These are phyloP conservation scores for Kuschelorhynchus macadamiae DNA, from an alignment of 2,888 invertebrate genomes.

Conservation along the genomic window DNA sequence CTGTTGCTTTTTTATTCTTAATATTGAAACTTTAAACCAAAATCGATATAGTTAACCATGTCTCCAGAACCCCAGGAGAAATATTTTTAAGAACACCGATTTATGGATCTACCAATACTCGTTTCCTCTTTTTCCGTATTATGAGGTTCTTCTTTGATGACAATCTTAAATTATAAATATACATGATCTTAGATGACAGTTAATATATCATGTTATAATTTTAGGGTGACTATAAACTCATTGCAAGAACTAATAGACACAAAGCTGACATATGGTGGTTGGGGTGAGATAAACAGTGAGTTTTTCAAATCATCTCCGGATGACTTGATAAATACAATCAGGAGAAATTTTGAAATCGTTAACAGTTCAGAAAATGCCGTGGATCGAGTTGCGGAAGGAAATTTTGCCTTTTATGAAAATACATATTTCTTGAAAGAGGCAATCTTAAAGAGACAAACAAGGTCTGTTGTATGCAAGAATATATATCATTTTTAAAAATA, in stretches of 20 bases:
- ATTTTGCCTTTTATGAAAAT: constrained; percentile 87
- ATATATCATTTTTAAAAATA: no score
- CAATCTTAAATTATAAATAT: no score
- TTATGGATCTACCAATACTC: no score
- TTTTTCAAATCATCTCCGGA: constrained; percentile 82
- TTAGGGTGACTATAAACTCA: constrained; percentile 84
- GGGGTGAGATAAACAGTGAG: constrained; percentile 79
- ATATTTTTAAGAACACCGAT: no score
- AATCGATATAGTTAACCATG: no score
- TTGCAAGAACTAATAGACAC: constrained; percentile 78
- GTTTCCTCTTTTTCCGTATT: no score
- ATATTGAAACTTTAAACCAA: no score
- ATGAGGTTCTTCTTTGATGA: no score
- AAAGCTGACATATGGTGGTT: constrained; percentile 78
- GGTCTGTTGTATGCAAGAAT: constrained; percentile 51
- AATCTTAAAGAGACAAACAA: constrained; percentile 73
- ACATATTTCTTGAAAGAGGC: constrained; percentile 78
- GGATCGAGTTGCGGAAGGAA: constrained; percentile 77
- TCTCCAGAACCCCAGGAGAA: no score
- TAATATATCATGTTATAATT: no score
- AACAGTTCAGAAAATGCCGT: constrained; percentile 77
- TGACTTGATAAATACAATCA: constrained; percentile 76
- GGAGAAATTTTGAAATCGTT: constrained; percentile 76
- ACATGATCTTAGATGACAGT: no score
- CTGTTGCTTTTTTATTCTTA: no score